Conservation (phyloP, 1,140 invertebrate species). For the Dufourea novaeangliae region DNA sequence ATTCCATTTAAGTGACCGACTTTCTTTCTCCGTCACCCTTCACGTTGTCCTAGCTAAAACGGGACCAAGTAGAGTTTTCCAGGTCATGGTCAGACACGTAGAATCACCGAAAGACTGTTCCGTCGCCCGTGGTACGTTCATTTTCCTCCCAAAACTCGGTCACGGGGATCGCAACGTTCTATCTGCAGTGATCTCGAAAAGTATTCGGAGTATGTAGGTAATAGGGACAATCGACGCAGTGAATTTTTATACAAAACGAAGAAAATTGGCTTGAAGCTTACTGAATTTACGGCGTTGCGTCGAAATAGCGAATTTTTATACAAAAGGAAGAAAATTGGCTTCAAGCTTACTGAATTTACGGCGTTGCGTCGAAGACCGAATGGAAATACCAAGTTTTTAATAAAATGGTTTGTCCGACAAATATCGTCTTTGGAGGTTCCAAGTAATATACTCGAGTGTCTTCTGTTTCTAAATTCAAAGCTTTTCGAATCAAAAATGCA, state of each 20-base stretch:
- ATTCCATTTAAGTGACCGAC: slow-evolving; percentile 6
- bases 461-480: background rate
- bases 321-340: background rate
- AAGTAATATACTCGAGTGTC: background rate
- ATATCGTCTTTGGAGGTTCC: background rate
- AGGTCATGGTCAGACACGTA: slow-evolving; percentile 35
- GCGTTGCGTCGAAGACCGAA: background rate
- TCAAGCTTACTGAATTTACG: slow-evolving; percentile 7
- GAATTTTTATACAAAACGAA: background rate
- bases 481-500: background rate
- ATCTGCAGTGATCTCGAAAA: slow-evolving; percentile 6
- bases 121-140: background rate
- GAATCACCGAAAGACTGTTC: background rate
- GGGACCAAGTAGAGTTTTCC: slow-evolving; percentile 10
- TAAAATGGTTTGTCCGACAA: too few species aligned
- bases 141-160: background rate
- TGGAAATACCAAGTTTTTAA: too few species aligned
- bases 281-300: background rate
- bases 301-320: background rate
- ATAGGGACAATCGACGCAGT: background rate
- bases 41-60: background rate
- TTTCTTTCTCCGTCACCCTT: background rate
- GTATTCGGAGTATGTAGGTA: background rate
- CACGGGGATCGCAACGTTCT: background rate
- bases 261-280: background rate